Evolutionary conservation across 2,113 vertebrate genomes (phyloP), one percentile per base, ranked within the genome.

Genomic region (Erythrocercus mccallii): DNA sequence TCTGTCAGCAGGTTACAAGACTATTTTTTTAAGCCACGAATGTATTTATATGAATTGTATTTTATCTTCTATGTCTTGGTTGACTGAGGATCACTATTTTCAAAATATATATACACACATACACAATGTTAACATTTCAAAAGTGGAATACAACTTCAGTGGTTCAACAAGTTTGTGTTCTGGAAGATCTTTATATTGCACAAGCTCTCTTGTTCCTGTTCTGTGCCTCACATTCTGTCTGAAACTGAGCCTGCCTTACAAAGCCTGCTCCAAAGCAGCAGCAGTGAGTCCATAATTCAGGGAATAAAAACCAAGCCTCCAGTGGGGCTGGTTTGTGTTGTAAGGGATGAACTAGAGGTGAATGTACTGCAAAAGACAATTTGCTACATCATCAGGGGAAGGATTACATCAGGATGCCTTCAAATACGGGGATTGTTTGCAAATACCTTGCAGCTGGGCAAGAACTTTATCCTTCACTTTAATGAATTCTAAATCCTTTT

Each of bases 11-110:
- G 54, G 68, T 81, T 84, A 27, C 88, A 62, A 60, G 70, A 73
- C 76, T 60, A 24, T 68, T 88, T 96, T 88, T 94, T 95, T 87
- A 95, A 93, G 45, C 64, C 47, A 86, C 83, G 64, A 94, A 88
- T 88, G 90, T 96, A 94, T 93, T 94, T 81, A 61, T 84, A 91
- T 68, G 71, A 94, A 95, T 65, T 81, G 33, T 94, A 68, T 97
- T 91, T 95, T 96, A 66, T 87, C 69, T 78, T 82, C 56, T 70
- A 68, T 87, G 76, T 88, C 74, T 71, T 72, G 69, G 69, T 50
- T 95, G 86, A 81, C 68, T 56, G 50, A 88, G 83, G 19, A 62
- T 93, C 44, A 71, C 88, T 90, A 33, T 95, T 90, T 95, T 77
- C 48, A 81, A 14, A 37, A 10, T 28, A 20, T 86, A 44, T 58